These are phyloP conservation scores for Maccullochella peelii DNA, from an alignment of 2,113 vertebrate species.

Conservation along the genomic window DNA sequence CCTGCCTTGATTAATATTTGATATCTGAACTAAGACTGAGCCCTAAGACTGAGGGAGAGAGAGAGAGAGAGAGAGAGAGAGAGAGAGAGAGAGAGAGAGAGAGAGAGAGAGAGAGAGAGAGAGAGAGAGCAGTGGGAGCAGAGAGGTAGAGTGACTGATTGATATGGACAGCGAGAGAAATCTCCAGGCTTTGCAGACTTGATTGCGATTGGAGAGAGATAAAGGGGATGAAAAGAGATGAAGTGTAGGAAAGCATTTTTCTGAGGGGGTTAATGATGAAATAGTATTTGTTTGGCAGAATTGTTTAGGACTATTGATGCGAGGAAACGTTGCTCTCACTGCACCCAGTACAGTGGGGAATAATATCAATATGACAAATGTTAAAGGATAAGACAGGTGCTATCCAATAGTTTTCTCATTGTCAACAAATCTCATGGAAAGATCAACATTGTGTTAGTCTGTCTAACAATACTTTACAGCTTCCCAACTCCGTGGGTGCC, in stretches of 20 bases:
- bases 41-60: slow-evolving; percentile 2
- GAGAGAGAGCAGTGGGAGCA: slow-evolving; percentile 4
- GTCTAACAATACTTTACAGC: neutral
- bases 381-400: slow-evolving; percentile 1
- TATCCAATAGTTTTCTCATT: neutral
- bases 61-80: slow-evolving; percentile 3
- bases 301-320: slow-evolving; percentile 40
- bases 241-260: slow-evolving; percentile 49
- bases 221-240: slow-evolving; percentile 55
- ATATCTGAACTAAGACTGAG: slow-evolving; percentile 66
- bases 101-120: slow-evolving; percentile 13
- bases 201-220: slow-evolving; percentile 55
- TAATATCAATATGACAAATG: slow-evolving; percentile 33
- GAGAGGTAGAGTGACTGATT: slow-evolving; percentile 39
- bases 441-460: neutral
- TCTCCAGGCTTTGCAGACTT: slow-evolving; percentile 34
- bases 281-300: slow-evolving; percentile 44
- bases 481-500: neutral
- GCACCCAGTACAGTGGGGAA: neutral
- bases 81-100: slow-evolving; percentile 14
- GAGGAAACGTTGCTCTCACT: slow-evolving; percentile 21
- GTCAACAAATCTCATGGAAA: neutral
- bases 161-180: slow-evolving; percentile 48
- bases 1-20: slow-evolving; percentile 71
- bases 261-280: slow-evolving; percentile 33